phyloP scores from a whole-genome alignment of 2,888 invertebrate species.

The Pammene aurita region DNA sequence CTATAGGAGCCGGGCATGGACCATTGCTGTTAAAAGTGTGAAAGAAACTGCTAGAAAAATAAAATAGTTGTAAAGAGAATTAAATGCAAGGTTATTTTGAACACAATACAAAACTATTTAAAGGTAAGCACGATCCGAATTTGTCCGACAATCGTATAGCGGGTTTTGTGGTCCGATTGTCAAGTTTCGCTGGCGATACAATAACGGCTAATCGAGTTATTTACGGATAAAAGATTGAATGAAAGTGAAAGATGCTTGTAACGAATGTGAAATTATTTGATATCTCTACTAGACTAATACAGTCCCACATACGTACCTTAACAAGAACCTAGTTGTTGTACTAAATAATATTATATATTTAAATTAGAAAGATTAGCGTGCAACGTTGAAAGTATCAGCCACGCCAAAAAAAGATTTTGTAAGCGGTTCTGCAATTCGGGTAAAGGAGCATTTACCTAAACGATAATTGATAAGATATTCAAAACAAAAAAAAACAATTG shows the following conservation, averaged over 20 bases:
- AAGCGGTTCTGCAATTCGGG: no score
- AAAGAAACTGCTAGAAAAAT: slow-evolving; percentile 1
- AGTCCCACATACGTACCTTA: neutral
- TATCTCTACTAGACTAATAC: slow-evolving; percentile 1
- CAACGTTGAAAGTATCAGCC: neutral
- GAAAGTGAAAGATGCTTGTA: slow-evolving; percentile 50
- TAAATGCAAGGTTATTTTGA: slow-evolving; percentile 21
- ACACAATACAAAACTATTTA: slow-evolving; percentile 31
- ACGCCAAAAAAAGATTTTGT: no score
- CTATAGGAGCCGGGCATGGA: neutral
- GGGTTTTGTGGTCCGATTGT: slow-evolving; percentile 52
- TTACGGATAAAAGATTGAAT: slow-evolving; percentile 48
- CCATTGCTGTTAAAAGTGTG: neutral
- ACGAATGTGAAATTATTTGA: no score
- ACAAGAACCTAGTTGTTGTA: no score
- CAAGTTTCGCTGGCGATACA: slow-evolving; percentile 46
- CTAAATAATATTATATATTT: no score
- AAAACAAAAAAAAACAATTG: neutral
- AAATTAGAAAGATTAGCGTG: neutral
- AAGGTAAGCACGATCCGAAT: slow-evolving; percentile 59
- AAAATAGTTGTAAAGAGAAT: neutral
- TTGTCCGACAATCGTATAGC: slow-evolving; percentile 53
- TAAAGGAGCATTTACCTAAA: no score
- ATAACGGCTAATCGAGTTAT: slow-evolving; percentile 65
- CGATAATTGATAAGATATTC: no score